Evolutionary conservation across 1,140 invertebrate genomes (phyloP), one percentile per base, ranked within the genome.

Genomic region (Drosophila pseudoobscura): DNA sequence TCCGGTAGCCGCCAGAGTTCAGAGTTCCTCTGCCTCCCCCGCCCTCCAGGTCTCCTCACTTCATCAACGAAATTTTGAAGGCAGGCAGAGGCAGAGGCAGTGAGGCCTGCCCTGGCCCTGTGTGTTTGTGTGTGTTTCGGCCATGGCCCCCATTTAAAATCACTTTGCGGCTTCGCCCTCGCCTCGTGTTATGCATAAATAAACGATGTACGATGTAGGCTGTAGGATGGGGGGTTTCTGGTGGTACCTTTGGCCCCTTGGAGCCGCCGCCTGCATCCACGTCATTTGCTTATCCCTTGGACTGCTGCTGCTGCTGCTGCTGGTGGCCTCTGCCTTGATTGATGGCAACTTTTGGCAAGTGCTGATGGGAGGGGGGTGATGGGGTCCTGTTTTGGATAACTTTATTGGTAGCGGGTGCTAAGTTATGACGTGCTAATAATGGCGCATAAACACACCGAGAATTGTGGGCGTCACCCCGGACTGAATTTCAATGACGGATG

Each of bases 401-500:
- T 76, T 70, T 76, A 66, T 76, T 65, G 46, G 49, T n/a, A 52
- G 60, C 60, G 47, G 55, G 47, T 65, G 50, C 47, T 57, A 74
- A 80, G 71, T 80, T 80, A 80, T 80, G 78, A 80, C 58, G 78
- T 80, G 78, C 72, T 80, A 80, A 80, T 80, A 80, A 80, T 79
- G 78, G 61, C 71, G 76, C 78, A 78, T 78, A 66, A 78, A 79
- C 78, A 70, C 76, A 50, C 49, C 60, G 35, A 13, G 44, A 78
- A 47, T 53, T 78, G 69, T 72, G 75, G 75, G 66, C 75, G 75
- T 78, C 58, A 58, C 54, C 53, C 55, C 11, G 11, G 41, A n/a
- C 35, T 52, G 46, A 66, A 74, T 63, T 55, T 56, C 47, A 61
- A 62, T 63, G 58, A 72, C 44, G 56, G 46, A 61, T 66, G 22